Conservation (phyloP, 2,113 vertebrate genomes). For the Lepidothrix coronata region DNA sequence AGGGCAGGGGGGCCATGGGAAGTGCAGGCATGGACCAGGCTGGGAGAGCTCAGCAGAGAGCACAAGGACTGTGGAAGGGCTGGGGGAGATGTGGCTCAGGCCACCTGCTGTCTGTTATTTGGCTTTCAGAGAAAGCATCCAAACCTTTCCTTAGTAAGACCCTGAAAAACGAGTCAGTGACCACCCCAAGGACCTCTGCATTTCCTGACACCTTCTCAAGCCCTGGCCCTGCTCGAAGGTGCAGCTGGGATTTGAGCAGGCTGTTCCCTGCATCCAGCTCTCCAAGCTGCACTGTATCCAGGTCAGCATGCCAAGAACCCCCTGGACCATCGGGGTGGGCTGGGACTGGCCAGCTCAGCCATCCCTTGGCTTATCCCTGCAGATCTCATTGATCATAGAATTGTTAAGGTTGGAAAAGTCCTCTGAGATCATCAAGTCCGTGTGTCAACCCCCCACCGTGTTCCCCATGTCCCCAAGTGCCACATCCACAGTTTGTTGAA, state of each 20-base stretch:
- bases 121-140: not conserved
- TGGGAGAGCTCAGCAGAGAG: not conserved
- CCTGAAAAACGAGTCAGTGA: not conserved
- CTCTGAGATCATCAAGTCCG: not conserved
- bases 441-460: not conserved
- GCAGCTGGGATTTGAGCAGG: not conserved
- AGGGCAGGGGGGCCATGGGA: not conserved
- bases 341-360: not conserved
- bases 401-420: not conserved
- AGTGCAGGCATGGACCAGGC: not conserved
- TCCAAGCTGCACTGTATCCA: not conserved
- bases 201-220: not conserved
- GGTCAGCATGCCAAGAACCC: not conserved
- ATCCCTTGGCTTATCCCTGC: not conserved
- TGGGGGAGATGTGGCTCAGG: not conserved
- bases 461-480: accelerated
- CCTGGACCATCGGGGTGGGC: not conserved
- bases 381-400: accelerated
- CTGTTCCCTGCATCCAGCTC: not conserved
- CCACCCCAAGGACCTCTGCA: not conserved
- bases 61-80: not conserved
- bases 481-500: not conserved
- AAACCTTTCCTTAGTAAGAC: not conserved
- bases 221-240: not conserved
- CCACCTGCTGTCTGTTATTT: not conserved